These are phyloP conservation scores for Phenacoccus solenopsis DNA, from an alignment of 1,140 invertebrate genomes.

Conservation along the genomic window DNA sequence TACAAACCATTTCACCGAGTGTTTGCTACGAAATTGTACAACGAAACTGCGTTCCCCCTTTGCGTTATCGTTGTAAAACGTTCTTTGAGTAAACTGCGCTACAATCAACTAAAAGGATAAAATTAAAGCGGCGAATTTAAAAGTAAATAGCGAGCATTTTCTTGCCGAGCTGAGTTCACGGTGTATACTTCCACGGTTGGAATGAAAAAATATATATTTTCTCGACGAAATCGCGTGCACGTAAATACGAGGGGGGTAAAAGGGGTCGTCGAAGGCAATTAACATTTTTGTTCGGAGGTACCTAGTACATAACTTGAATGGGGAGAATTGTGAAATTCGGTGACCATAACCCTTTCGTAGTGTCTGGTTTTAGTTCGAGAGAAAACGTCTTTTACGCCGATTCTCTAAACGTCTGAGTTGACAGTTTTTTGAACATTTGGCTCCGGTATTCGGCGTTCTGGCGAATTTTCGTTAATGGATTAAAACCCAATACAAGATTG, in stretches of 20 bases:
- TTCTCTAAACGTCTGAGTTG: no score
- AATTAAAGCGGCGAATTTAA: neutral
- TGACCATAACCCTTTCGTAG: no score
- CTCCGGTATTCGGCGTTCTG: neutral
- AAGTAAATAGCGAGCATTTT: neutral
- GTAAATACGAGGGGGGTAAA: no score
- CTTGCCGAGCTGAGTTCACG: neutral
- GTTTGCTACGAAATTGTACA: neutral
- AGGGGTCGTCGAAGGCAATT: no score
- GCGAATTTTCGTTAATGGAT: neutral
- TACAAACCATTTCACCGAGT: slow-evolving; percentile 1
- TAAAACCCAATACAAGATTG: neutral
- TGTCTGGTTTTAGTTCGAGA: no score
- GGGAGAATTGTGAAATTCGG: no score
- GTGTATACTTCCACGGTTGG: neutral
- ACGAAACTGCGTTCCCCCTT: neutral
- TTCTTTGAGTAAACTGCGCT: neutral
- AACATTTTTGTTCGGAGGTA: no score
- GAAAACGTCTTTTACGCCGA: no score
- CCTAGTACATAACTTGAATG: no score
- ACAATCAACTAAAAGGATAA: slow-evolving; percentile 3
- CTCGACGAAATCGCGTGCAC: neutral
- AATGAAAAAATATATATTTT: neutral
- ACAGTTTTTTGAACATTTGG: neutral
- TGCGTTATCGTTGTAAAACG: neutral